Evolutionary conservation across 2,113 vertebrate species (phyloP).

Genomic region (Mastomys coucha): DNA sequence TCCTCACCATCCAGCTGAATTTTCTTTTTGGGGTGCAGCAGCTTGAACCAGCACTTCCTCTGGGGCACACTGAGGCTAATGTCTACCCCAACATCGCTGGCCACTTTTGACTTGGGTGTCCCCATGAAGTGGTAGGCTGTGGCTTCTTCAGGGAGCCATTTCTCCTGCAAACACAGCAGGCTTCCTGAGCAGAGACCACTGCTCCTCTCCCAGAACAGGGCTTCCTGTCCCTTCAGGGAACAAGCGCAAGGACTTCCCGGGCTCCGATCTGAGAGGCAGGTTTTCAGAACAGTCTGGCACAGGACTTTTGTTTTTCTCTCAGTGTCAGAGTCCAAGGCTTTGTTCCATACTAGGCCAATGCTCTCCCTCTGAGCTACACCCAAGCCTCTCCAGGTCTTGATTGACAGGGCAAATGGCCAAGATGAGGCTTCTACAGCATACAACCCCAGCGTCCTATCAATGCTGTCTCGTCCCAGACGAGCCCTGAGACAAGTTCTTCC

Average conservation of each 20-base stretch:
- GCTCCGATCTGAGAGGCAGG: background rate
- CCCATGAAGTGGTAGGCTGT: slow-evolving; percentile 90
- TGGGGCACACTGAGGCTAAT: slow-evolving; percentile 85
- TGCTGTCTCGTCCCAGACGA: background rate
- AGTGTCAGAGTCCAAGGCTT: background rate
- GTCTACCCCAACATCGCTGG: slow-evolving; percentile 91
- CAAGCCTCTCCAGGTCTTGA: background rate
- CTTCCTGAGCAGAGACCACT: background rate
- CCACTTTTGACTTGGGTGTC: slow-evolving; percentile 89
- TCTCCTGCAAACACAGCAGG: slow-evolving; percentile 83
- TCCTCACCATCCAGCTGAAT: slow-evolving; percentile 88
- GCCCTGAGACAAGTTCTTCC: background rate
- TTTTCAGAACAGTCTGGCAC: background rate
- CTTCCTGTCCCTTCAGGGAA: background rate
- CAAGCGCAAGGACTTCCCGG: background rate
- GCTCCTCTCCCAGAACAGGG: background rate
- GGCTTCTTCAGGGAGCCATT: slow-evolving; percentile 91
- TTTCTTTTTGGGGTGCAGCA: slow-evolving; percentile 91
- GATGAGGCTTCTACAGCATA: background rate
- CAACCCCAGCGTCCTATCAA: background rate
- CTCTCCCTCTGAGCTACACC: background rate
- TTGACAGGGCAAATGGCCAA: background rate
- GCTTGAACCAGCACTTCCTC: slow-evolving; percentile 87
- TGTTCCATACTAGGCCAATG: background rate
- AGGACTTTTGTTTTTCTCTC: background rate